These are phyloP conservation scores for Rhinoraja longicauda DNA, from an alignment of 2,797 vertebrate species.

Conservation along the genomic window DNA sequence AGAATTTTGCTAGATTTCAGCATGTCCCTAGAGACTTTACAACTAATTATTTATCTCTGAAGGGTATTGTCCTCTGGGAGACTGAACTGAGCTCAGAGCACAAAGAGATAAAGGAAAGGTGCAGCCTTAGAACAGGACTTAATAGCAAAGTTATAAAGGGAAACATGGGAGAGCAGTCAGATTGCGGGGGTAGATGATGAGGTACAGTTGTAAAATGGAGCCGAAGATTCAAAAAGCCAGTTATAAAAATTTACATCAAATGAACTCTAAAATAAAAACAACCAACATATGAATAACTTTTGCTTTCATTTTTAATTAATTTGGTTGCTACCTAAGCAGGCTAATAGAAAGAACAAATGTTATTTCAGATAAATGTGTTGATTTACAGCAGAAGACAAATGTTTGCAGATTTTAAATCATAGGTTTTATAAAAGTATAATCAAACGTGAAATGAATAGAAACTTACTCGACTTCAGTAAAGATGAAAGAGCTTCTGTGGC, in stretches of 20 bases:
- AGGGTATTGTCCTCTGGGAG: too few species aligned
- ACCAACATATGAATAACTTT: neutral
- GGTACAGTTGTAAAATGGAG: neutral
- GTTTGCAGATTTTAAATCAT: neutral
- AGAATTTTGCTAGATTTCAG: neutral
- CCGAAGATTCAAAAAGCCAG: neutral
- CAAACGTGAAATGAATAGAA: conserved; percentile 29
- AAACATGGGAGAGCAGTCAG: neutral
- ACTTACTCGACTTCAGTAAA: conserved; percentile 84
- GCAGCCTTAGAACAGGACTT: neutral
- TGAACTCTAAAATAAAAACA: neutral
- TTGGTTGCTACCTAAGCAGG: neutral
- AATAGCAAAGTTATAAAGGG: neutral
- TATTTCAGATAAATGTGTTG: neutral
- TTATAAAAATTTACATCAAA: neutral
- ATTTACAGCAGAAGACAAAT: neutral
- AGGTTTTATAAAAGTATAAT: neutral
- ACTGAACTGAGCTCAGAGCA: neutral
- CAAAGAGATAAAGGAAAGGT: neutral
- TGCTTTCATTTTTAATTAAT: neutral
- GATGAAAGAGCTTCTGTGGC: conserved; percentile 70
- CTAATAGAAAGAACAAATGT: too few species aligned
- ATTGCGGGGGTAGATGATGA: neutral
- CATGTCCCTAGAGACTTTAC: neutral
- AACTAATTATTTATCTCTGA: neutral